Base-by-base conservation (phyloP, 2,888 invertebrate species). In the Bimastos eiseni region DNA sequence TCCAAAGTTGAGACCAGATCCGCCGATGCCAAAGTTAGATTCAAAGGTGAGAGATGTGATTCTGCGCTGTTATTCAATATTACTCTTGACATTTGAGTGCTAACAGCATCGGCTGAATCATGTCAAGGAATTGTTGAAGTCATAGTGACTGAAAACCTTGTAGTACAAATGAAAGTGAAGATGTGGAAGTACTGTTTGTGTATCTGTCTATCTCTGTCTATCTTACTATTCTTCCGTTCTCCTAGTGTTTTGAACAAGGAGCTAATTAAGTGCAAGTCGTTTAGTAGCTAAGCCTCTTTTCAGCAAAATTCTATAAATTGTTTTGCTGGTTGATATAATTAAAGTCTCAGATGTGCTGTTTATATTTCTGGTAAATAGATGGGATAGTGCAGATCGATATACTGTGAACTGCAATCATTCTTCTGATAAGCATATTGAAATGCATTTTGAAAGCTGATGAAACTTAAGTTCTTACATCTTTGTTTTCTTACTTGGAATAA, bases 1-100 rank as follows among this genome's bases (percentile, higher is more conserved):
- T 91, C 95, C 95, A 0, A 94, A 94, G 90, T 93, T 94, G 15
- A 94, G 93, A 91, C 93, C 93, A 41, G 91, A 92, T 33, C 88
- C 91, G 36, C 84, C 91, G 17, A 90, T 89, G 55, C 49, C 41
- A 44, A 86, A 89, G 83, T 34, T 44, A 38, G 24, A 33, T 37
- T 30, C 41, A 33, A n/a, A 86, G 37, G 86, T 86, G 37, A 86
- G 86, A 84, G 17, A 15, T 84, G 17, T 36, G 34, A 21, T 30
- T 55, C 55, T 30, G 55, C 30, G 24, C 49, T 19, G 21, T 3
- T 19, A 49, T 49, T 49, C 49, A 49, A 19, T 55, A 55, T 55
- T 30, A 55, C 24, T 30, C 55, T 55, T 30, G 55, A 55, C 4
- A 55, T 30, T 30, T 19, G 11, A 44, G 44, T 44, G 3, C 55